A percentile compares a stretch with the other conserved stretches of the same genome.
Evolutionary conservation across 2,888 invertebrate species (phyloP).

Genomic region (Parascotia fuliginaria): DNA sequence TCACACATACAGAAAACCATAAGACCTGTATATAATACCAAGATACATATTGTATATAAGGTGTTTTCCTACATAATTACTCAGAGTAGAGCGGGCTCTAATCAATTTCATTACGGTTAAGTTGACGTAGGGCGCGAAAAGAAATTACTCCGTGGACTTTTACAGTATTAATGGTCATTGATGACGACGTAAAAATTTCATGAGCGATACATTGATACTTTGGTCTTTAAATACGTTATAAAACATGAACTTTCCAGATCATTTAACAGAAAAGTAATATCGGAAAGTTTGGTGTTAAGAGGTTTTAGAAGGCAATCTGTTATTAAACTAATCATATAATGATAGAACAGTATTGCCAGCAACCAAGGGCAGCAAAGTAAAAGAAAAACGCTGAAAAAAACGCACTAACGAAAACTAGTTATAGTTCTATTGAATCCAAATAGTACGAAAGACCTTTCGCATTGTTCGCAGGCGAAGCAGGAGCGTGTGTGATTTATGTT

Average conservation of each 20-base stretch:
- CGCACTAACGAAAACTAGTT: too few species aligned
- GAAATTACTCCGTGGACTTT: slow-evolving; percentile 23
- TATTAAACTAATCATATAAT: too few species aligned
- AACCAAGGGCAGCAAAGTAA: too few species aligned
- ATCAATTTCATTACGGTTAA: slow-evolving; percentile 25
- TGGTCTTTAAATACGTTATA: slow-evolving; percentile 9
- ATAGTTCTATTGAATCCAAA: too few species aligned
- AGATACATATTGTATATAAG: neutral
- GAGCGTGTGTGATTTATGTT: too few species aligned
- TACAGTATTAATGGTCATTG: slow-evolving; percentile 16
- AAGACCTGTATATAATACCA: neutral
- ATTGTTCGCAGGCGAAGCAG: too few species aligned
- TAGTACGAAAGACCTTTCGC: too few species aligned
- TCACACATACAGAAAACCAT: too few species aligned
- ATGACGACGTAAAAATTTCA: slow-evolving; percentile 22
- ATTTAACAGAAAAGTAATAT: slow-evolving; percentile 5
- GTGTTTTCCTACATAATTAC: neutral
- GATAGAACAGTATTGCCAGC: too few species aligned
- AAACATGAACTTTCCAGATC: slow-evolving; percentile 5
- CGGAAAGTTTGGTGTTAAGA: too few species aligned
- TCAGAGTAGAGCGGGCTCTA: neutral
- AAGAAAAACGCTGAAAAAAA: too few species aligned
- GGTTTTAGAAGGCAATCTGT: too few species aligned
- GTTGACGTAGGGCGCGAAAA: slow-evolving; percentile 26
- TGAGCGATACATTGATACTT: slow-evolving; percentile 2